Evolutionary conservation across 2,888 invertebrate genomes (phyloP), one percentile per base, ranked within the genome.

Genomic region (Herminia tarsipennalis): DNA sequence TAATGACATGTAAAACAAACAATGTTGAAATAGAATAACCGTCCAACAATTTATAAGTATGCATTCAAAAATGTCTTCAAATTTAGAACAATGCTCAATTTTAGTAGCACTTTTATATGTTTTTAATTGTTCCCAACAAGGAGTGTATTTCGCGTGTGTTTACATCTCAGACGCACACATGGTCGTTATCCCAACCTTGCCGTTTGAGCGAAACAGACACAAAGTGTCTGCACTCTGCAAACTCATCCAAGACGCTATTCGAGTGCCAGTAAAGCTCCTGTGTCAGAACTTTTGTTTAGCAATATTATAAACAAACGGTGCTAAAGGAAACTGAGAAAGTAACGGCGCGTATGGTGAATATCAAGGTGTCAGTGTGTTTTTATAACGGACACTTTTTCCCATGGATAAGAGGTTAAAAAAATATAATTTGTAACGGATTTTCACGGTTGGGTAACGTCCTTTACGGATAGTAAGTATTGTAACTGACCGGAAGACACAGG

Each of bases 341-440:
- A 6, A 5, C 10, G 30, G 21, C 47, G 45, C 10, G 35, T 52
- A 32, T 52, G 38, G 41, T 38, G 20, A 32, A 44, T 37, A 48
- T 33, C 36, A 43, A 22, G 25, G 40, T 16, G 35, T 29, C 14
- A 25, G 21, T 20, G 12, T 43, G 37, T 44, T 34, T 40, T 48
- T 41, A 27, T 60, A 65, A 66, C 55, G 55, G 47, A 43, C 29
- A 36, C 36, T 37, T 53, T 43, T 57, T 67, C 65, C 54, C 56
- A 64, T 38, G 59, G 53, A 25, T 43, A 39, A 48, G 37, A 56
- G 39, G 51, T 40, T 51, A 48, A 55, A 55, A 43, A 49, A 56
- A 50, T 28, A 44, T 14, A 21, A 25, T 56, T 77, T 48, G 73
- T 89, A 91, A 90, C 90, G 90, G 84, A 86, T 78, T 90, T 86